Evolutionary conservation across 2,113 vertebrate species (phyloP).

Genomic region (Brienomyrus longianalis): DNA sequence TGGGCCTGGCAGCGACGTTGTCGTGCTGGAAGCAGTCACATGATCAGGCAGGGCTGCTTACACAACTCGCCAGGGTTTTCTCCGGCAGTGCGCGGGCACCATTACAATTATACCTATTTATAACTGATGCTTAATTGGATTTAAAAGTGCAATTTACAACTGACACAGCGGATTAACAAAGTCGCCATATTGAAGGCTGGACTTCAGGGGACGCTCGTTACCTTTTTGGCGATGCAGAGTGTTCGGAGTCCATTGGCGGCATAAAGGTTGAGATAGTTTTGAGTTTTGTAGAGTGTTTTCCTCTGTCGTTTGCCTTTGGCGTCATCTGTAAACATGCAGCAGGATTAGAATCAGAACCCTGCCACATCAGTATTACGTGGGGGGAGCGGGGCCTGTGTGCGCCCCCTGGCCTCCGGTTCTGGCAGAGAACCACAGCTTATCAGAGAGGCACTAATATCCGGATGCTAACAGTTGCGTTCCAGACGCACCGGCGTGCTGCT

Average conservation of each 20-base stretch:
- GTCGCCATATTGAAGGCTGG: too few relatives aligned
- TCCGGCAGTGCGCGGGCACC: neutral
- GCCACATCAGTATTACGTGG: neutral
- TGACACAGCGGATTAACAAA: neutral
- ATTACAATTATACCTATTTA: neutral
- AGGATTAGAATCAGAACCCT: neutral
- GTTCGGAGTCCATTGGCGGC: constrained; percentile 86
- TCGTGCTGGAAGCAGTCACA: constrained; percentile 32
- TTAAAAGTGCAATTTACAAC: neutral
- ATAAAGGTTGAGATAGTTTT: constrained; percentile 87
- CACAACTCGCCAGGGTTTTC: neutral
- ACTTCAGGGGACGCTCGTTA: constrained; percentile 41
- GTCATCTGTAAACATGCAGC: constrained; percentile 58
- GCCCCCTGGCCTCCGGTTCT: neutral
- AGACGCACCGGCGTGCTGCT: too few relatives aligned
- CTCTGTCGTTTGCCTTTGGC: constrained; percentile 76
- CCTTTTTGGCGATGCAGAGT: constrained; percentile 94
- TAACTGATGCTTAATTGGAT: neutral
- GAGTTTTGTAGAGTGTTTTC: constrained; percentile 82
- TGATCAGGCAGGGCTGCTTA: constrained; percentile 28
- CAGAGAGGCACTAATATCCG: neutral
- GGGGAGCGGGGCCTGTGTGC: neutral
- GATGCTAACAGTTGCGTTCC: neutral
- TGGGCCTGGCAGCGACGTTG: constrained; percentile 45
- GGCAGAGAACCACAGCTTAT: neutral